Base-by-base conservation (phyloP, 1,140 invertebrate species). In the Drosophila ercepeae region DNA sequence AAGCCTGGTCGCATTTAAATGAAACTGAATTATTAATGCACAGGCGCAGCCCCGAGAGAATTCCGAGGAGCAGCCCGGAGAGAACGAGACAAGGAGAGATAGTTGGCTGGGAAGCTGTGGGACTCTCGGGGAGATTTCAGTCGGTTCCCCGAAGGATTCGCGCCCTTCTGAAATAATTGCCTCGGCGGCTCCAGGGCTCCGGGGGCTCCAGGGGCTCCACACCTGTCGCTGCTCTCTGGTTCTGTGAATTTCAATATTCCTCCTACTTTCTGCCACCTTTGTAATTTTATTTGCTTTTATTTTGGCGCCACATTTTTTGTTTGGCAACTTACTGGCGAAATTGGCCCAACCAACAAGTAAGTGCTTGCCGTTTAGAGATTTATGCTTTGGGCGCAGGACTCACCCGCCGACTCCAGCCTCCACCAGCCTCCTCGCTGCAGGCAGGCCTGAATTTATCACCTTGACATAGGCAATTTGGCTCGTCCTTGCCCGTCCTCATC, bases 11-110 rank as follows among this genome's bases (percentile, higher is more conserved):
- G 76, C 81, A 86, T 86, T 86, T 86, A 81, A 86, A 86, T 88
- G 79, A 88, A 88, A 86, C 81, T 86, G 81, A 86, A 86, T 86
- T 86, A 86, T 86, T 86, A 88, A 86, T 88, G 77, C 73, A 58
- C 39, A 75, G 71, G 64, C 70, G 64, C 74, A 84, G 53, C 71
- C 81, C 53, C 71, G 11, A 63, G 69, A 73, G 69, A 73, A 45
- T 45, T 13, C 19, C 46, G 21, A 60, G 46, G 53, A 58, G 53
- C 42, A 29, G 18, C 23, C 42, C 44, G 57, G 46, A 16, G 25
- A 27, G n/a, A 39, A 18, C n/a, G 13, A 11, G 5, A 27, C 9
- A 21, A 11, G 32, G 53, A 18, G 42, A 41, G 27, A 69, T 48
- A 69, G 64, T 50, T 69, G 25, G 51, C 44, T 63, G 44, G 32